A percentile compares a stretch with the other conserved stretches of the same genome.
Conservation (phyloP, 2,888 invertebrate species). For the Stenoptilia bipunctidactyla region DNA sequence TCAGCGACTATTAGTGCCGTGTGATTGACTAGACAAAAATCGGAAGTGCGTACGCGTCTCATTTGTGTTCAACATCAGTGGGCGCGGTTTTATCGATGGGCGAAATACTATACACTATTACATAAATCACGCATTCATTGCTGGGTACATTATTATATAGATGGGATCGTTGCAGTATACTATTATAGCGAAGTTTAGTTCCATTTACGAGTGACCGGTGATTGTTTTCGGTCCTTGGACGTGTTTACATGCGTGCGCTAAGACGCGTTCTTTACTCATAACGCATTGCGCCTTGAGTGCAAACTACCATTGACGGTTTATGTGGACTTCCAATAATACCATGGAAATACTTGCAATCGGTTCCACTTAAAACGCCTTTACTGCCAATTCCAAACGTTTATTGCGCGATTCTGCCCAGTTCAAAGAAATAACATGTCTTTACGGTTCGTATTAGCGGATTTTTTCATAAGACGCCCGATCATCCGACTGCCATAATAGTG, state of each 20-base stretch:
- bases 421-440: neutral
- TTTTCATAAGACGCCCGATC: too few relatives aligned
- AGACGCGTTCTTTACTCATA: constrained; percentile 20
- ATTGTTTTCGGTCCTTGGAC: constrained; percentile 37
- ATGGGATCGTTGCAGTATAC: constrained; percentile 20
- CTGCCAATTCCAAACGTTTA: too few relatives aligned
- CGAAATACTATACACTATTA: too few relatives aligned
- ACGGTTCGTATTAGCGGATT: neutral
- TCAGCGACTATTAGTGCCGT: neutral
- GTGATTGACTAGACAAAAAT: constrained; percentile 7
- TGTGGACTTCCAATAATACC: too few relatives aligned
- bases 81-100: constrained; percentile 9
- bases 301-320: constrained; percentile 9
- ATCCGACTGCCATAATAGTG: constrained; percentile 7
- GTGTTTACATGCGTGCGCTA: constrained; percentile 30
- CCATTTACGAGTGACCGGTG: neutral
- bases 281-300: constrained; percentile 18
- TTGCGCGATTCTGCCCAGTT: too few relatives aligned
- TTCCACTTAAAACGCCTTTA: too few relatives aligned
- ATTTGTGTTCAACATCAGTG: constrained; percentile 8
- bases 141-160: constrained; percentile 1
- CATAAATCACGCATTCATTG: too few relatives aligned
- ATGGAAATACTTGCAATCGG: too few relatives aligned
- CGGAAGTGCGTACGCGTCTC: constrained; percentile 12
- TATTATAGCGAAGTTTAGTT: constrained; percentile 13